Percentiles rank a stretch among this genome's conserved stretches.
Evolutionary conservation across 2,888 invertebrate genomes (phyloP).

Genomic region (Dicranocentrus wangi): DNA sequence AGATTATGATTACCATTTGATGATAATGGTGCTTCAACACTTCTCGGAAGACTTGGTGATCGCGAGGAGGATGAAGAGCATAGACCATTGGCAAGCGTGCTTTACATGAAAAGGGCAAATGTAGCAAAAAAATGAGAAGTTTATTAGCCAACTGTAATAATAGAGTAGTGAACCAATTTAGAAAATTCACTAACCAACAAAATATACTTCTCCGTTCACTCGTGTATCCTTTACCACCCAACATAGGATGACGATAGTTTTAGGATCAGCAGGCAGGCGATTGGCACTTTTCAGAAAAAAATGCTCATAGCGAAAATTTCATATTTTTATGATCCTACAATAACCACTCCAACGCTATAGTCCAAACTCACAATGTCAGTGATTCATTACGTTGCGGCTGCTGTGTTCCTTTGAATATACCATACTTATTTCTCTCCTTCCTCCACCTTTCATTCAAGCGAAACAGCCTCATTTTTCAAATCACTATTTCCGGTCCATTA

Average conservation of each 20-base stretch:
- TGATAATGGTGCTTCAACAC: constrained; percentile 44
- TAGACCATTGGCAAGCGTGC: not conserved
- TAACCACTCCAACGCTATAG: not conserved
- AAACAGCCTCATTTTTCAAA: constrained; percentile 63
- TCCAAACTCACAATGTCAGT: constrained; percentile 3
- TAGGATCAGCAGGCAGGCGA: not conserved
- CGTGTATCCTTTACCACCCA: constrained; percentile 52
- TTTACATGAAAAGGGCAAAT: not conserved
- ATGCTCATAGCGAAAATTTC: not conserved
- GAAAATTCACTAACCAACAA: constrained; percentile 36
- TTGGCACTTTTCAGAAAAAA: constrained; percentile 6
- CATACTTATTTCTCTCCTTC: constrained; percentile 28
- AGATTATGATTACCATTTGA: constrained; percentile 51
- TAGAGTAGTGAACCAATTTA: constrained; percentile 40
- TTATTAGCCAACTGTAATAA: constrained; percentile 60
- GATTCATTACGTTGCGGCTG: constrained; percentile 29
- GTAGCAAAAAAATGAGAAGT: constrained; percentile 41
- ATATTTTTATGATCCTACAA: not conserved
- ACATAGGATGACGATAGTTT: not conserved
- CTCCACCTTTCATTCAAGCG: constrained; percentile 62
- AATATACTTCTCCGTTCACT: constrained; percentile 36
- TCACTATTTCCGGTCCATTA: constrained; percentile 63
- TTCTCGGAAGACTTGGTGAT: constrained; percentile 47
- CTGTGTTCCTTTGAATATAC: constrained; percentile 31
- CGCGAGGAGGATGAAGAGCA: not conserved